phyloP scores from a whole-genome alignment of 1,140 invertebrate genomes.

The Telenomus remus region DNA sequence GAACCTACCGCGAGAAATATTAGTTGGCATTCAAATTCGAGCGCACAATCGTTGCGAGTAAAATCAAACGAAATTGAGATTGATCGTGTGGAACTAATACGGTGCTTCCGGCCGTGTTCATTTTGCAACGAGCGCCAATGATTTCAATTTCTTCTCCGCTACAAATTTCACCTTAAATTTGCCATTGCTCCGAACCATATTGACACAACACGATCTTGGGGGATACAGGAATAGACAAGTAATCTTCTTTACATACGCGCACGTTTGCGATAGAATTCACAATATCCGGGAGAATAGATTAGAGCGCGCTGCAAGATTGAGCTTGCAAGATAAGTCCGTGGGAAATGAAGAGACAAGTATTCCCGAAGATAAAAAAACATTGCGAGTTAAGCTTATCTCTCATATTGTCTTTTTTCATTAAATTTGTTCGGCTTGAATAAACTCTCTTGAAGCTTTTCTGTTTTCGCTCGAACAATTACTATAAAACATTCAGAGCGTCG shows the following conservation, averaged over 20 bases:
- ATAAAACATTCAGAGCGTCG: too few species aligned
- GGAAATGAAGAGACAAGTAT: slow-evolving; percentile 46
- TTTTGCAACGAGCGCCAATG: slow-evolving; percentile 6
- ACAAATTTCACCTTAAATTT: slow-evolving; percentile 51
- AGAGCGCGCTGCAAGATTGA: slow-evolving; percentile 43
- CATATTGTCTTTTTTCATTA: slow-evolving; percentile 4
- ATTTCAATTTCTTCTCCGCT: slow-evolving; percentile 36
- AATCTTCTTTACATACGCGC: slow-evolving; percentile 46
- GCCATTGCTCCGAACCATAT: slow-evolving; percentile 36
- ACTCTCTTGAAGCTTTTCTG: too few species aligned
- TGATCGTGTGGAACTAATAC: slow-evolving; percentile 11
- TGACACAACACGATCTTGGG: slow-evolving; percentile 39
- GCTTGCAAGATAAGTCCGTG: slow-evolving; percentile 46
- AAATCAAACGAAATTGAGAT: slow-evolving; percentile 1
- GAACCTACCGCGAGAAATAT: not conserved
- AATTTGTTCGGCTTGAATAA: not conserved
- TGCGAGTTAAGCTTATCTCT: slow-evolving; percentile 11
- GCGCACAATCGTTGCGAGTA: not conserved
- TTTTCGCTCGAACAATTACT: too few species aligned
- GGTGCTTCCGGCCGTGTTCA: slow-evolving; percentile 15
- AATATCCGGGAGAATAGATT: slow-evolving; percentile 62
- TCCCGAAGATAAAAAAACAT: slow-evolving; percentile 22
- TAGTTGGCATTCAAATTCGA: not conserved
- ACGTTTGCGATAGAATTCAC: slow-evolving; percentile 57
- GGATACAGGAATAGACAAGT: slow-evolving; percentile 48